A percentile compares a stretch with the other conserved stretches of the same genome.
phyloP scores from a whole-genome alignment of 2,888 invertebrate species.

The Limnephilus auricula region DNA sequence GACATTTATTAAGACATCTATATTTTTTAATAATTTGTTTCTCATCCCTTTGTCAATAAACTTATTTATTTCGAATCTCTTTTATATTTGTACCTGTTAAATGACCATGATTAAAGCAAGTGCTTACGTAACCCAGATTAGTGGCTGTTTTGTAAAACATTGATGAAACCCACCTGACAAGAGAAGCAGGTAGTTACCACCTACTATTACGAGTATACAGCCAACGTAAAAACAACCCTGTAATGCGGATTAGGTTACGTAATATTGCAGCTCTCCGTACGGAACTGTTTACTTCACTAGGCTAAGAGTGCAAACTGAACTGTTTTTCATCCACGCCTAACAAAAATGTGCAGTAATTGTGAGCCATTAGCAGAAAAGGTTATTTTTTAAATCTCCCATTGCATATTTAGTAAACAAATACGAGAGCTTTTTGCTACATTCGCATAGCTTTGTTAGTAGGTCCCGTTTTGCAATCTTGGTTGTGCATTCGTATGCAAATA shows the following conservation, averaged over 20 bases:
- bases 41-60: no score
- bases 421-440: not conserved
- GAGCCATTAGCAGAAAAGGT: not conserved
- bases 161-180: not conserved
- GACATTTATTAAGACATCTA: no score
- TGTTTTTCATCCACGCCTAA: not conserved
- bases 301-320: not conserved
- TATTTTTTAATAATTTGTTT: no score
- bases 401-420: not conserved
- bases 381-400: not conserved
- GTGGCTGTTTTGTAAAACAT: not conserved
- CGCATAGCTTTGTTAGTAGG: not conserved
- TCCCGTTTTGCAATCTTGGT: not conserved
- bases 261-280: not conserved
- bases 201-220: not conserved
- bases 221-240: not conserved
- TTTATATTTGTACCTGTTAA: not conserved
- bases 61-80: not conserved
- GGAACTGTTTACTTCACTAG: not conserved
- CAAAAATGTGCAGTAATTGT: not conserved
- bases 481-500: constrained; percentile 2
- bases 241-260: constrained; percentile 11
- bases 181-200: not conserved
- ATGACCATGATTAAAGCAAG: not conserved
- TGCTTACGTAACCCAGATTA: not conserved